Evolutionary conservation across 2,888 invertebrate genomes (phyloP).

Genomic region (Allophyes oxyacanthae): DNA sequence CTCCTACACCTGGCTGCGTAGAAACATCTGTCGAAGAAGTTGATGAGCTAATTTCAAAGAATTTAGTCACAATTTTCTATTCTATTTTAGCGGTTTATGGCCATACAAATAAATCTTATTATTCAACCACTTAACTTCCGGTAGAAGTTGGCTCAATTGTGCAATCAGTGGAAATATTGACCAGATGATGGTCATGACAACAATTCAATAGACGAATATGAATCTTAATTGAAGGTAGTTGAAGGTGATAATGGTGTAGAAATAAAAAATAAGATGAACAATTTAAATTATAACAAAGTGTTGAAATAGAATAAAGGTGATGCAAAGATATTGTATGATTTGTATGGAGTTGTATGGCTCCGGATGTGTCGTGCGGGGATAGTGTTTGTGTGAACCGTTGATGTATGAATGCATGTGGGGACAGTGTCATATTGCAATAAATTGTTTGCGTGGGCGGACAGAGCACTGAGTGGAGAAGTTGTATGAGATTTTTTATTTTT

Average conservation of each 20-base stretch:
- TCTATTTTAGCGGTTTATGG: constrained; percentile 10
- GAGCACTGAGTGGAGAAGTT: constrained; percentile 55
- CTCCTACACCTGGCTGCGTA: too few relatives aligned
- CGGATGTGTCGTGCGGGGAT: constrained; percentile 81
- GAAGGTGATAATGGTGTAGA: constrained; percentile 9
- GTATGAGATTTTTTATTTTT: not conserved
- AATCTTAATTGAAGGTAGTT: not conserved
- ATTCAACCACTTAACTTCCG: constrained; percentile 48
- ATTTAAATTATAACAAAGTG: constrained; percentile 40
- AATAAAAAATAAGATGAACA: constrained; percentile 28
- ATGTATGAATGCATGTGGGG: constrained; percentile 81
- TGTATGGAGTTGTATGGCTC: constrained; percentile 65
- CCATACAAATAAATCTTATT: constrained; percentile 14
- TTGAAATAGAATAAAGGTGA: constrained; percentile 53
- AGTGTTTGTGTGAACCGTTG: constrained; percentile 73
- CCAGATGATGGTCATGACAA: constrained; percentile 22
- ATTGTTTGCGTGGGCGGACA: constrained; percentile 80
- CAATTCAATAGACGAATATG: constrained; percentile 3
- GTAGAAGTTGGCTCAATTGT: constrained; percentile 47
- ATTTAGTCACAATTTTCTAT: not conserved
- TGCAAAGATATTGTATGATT: constrained; percentile 56
- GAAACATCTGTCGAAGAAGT: constrained; percentile 10
- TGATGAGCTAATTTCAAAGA: constrained; percentile 6
- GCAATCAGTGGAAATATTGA: constrained; percentile 44
- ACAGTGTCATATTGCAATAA: constrained; percentile 86